Evolutionary conservation across 1,140 invertebrate species (phyloP).

Genomic region (Drosophila ohnishii): DNA sequence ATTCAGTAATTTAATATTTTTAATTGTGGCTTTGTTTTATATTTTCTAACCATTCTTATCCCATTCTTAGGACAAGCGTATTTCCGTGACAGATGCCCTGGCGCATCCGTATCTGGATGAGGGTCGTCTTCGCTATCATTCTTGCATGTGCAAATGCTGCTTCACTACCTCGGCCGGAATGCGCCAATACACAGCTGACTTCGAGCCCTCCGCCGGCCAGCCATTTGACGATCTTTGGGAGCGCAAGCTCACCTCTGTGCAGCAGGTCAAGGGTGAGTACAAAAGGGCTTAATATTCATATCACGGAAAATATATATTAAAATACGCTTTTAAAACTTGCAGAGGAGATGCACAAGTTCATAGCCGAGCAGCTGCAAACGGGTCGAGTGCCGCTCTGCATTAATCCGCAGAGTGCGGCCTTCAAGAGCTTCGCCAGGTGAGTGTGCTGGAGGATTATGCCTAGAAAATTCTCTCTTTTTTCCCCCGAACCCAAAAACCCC

Average conservation of each 20-base stretch:
- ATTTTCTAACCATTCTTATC: neutral
- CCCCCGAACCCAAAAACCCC: neutral
- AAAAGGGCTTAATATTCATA: neutral
- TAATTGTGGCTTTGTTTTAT: neutral
- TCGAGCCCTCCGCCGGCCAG: slow-evolving; percentile 94
- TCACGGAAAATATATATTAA: neutral
- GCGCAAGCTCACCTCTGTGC: slow-evolving; percentile 94
- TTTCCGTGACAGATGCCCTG: slow-evolving; percentile 96
- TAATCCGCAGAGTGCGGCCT: slow-evolving; percentile 99
- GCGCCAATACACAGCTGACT: slow-evolving; percentile 95
- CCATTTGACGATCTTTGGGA: slow-evolving; percentile 98
- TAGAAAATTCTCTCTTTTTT: slow-evolving; percentile 10
- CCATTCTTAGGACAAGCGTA: slow-evolving; percentile 91
- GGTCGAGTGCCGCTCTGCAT: slow-evolving; percentile 98
- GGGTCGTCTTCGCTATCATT: slow-evolving; percentile 98
- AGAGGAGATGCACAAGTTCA: slow-evolving; percentile 99
- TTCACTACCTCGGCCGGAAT: slow-evolving; percentile 89
- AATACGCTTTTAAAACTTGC: slow-evolving; percentile 61
- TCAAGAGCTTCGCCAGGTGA: slow-evolving; percentile 99
- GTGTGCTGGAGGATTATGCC: slow-evolving; percentile 69
- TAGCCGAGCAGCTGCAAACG: slow-evolving; percentile 96
- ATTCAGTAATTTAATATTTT: neutral
- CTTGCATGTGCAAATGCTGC: slow-evolving; percentile 99
- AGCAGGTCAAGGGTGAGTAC: slow-evolving; percentile 95
- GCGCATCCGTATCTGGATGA: slow-evolving; percentile 98